phyloP scores from a whole-genome alignment of 2,888 invertebrate genomes.

The Thera britannica region DNA sequence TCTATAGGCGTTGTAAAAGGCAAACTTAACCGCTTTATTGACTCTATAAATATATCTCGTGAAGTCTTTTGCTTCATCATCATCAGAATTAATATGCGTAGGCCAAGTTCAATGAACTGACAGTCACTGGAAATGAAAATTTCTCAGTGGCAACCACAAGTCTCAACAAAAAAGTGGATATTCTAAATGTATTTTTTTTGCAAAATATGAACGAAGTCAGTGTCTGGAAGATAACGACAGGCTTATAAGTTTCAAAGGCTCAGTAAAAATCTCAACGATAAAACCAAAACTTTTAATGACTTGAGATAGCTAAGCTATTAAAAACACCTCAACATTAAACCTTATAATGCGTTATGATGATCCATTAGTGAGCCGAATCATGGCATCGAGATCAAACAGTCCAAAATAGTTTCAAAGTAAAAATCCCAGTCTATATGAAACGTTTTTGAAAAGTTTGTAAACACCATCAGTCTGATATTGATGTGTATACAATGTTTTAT shows the following conservation, averaged over 20 bases:
- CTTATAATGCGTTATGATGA: conserved; percentile 57
- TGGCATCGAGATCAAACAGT: conserved; percentile 66
- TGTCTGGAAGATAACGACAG: background rate
- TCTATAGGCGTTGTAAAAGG: conserved; percentile 22
- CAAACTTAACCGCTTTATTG: conserved; percentile 17
- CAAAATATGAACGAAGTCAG: background rate
- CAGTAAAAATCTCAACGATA: background rate
- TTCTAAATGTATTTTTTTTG: too few species aligned
- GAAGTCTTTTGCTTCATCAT: background rate
- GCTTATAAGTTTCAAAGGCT: background rate
- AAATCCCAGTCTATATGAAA: conserved; percentile 57
- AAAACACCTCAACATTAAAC: conserved; percentile 39
- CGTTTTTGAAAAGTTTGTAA: conserved; percentile 71
- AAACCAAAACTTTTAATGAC: conserved; percentile 20
- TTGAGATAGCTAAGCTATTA: conserved; percentile 20
- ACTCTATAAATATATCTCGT: background rate
- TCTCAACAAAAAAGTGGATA: too few species aligned
- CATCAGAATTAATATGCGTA: background rate
- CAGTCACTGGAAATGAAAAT: background rate
- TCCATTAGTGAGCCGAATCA: conserved; percentile 47
- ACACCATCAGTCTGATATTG: conserved; percentile 56
- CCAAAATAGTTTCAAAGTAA: conserved; percentile 64
- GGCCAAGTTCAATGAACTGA: background rate
- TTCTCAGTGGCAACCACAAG: too few species aligned
- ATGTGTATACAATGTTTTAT: conserved; percentile 55